phyloP scores from a whole-genome alignment of 2,113 vertebrate genomes.

The Odocoileus virginianus region DNA sequence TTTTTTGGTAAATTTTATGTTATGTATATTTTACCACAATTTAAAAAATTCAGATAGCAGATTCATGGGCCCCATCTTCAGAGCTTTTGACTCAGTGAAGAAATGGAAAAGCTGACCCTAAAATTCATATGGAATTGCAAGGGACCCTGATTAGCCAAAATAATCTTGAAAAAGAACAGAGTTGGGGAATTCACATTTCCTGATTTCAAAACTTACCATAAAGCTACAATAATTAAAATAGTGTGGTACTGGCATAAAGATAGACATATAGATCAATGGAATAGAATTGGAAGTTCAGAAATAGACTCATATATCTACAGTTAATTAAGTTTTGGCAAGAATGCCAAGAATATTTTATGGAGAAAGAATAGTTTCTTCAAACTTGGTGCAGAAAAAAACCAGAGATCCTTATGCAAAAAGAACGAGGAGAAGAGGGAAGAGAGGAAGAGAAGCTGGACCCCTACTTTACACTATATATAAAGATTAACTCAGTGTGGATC shows the following conservation, averaged over 20 bases:
- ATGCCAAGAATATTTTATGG: background rate
- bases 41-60: background rate
- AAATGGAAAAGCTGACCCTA: slow-evolving; percentile 5
- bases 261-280: background rate
- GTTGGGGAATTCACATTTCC: background rate
- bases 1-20: background rate
- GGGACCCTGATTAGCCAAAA: background rate
- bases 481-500: background rate
- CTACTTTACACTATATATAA: background rate
- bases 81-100: background rate
- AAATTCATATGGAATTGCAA: background rate
- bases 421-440: background rate
- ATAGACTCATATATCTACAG: background rate
- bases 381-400: background rate
- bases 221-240: slow-evolving; percentile 14
- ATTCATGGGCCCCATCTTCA: background rate
- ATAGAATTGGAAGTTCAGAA: background rate
- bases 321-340: background rate
- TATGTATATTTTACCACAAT: background rate
- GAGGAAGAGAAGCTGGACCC: background rate
- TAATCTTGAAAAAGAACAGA: background rate
- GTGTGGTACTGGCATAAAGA: background rate
- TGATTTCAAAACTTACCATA: slow-evolving; percentile 13
- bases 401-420: background rate
- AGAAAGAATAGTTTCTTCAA: background rate